Conservation (phyloP, 1,140 invertebrate species). For the Marisa cornuarietis region DNA sequence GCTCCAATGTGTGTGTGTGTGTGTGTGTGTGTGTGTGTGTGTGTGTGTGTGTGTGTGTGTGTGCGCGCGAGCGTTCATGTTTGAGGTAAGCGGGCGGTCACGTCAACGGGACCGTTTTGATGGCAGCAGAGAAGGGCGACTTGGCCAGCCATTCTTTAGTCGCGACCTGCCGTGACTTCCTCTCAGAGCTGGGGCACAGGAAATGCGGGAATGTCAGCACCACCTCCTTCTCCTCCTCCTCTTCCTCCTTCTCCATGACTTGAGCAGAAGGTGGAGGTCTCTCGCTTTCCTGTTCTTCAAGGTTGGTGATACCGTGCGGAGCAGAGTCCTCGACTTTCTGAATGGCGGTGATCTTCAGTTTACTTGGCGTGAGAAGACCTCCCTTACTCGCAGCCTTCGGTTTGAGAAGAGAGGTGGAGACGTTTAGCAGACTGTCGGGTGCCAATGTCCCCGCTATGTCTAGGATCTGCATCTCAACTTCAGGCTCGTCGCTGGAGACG, state of each 20-base stretch:
- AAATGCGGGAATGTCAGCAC: slow-evolving; percentile 12
- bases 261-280: background rate
- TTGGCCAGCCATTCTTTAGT: slow-evolving; percentile 32
- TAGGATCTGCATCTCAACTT: background rate
- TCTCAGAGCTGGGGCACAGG: slow-evolving; percentile 34
- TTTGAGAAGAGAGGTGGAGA: background rate
- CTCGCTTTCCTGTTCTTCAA: background rate
- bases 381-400: background rate
- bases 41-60: background rate
- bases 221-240: slow-evolving; percentile 12
- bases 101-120: slow-evolving; percentile 23
- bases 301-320: background rate
- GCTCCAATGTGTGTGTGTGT: background rate
- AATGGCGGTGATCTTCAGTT: background rate
- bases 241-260: background rate
- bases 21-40: background rate
- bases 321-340: background rate
- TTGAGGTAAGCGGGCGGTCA: background rate
- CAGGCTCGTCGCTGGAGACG: slow-evolving; percentile 26
- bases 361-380: background rate
- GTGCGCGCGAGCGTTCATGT: background rate
- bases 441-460: background rate
- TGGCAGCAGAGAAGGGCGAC: slow-evolving; percentile 22
- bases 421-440: background rate
- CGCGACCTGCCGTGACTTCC: slow-evolving; percentile 28